Conservation (phyloP, 2,113 vertebrate genomes). For the Castor canadensis region DNA sequence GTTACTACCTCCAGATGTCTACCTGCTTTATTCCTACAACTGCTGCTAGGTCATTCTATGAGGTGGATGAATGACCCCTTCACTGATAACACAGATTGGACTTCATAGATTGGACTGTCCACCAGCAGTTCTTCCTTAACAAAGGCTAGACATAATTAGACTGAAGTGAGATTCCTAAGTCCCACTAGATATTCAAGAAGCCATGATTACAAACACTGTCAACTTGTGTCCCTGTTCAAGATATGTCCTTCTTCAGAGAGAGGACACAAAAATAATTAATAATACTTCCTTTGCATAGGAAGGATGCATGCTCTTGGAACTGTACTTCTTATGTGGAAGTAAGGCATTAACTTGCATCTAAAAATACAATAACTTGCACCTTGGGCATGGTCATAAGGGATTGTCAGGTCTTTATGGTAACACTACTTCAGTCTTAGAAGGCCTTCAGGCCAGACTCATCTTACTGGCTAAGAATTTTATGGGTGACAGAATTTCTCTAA, state of each 20-base stretch:
- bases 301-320: background rate
- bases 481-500: background rate
- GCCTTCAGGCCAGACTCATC: background rate
- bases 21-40: background rate
- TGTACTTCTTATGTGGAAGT: background rate
- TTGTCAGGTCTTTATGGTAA: background rate
- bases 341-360: background rate
- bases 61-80: no score
- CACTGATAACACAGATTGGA: background rate
- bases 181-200: background rate
- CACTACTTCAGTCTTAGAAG: background rate
- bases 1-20: background rate
- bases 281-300: background rate
- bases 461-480: background rate
- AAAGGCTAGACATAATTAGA: background rate
- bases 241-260: background rate
- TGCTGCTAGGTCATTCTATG: background rate
- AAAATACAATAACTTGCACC: background rate
- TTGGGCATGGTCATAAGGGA: background rate
- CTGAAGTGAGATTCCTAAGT: background rate
- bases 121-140: background rate
- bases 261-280: background rate
- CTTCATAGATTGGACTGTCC: background rate
- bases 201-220: background rate
- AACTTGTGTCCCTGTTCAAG: background rate